Conservation (phyloP, 2,113 vertebrate genomes). For the Lichenostomus cassidix region DNA sequence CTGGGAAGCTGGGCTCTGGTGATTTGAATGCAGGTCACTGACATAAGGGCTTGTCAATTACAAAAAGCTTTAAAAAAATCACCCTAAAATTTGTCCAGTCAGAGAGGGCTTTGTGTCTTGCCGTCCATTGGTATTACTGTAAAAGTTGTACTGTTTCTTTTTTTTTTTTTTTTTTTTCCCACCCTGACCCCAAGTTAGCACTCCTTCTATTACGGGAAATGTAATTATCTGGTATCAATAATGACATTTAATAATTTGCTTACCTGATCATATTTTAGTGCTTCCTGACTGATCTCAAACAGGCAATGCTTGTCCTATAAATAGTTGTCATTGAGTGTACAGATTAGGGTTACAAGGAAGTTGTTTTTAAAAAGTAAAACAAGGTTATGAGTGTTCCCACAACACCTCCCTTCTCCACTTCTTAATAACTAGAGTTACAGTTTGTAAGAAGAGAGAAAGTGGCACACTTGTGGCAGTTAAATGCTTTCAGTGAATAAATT, state of each 20-base stretch:
- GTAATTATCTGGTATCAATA: not conserved
- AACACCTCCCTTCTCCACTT: not conserved
- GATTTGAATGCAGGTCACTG: not conserved
- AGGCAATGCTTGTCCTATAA: not conserved
- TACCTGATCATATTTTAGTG: not conserved
- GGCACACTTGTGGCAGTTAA: not conserved
- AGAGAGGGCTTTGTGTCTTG: not conserved
- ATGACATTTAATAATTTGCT: not conserved
- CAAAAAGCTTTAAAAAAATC: not conserved
- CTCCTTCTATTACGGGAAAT: not conserved
- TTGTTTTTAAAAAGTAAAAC: not conserved
- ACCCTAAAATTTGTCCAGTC: not conserved
- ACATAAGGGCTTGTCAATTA: not conserved
- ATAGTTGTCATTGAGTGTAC: not conserved
- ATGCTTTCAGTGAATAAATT: not conserved
- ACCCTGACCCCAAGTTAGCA: not conserved
- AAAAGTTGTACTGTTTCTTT: not conserved
- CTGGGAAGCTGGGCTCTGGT: not conserved
- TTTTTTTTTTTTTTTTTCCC: rapidly evolving
- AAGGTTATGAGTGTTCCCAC: not conserved
- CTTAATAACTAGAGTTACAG: not conserved
- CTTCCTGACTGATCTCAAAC: not conserved
- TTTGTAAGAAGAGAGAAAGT: not conserved
- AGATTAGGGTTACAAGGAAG: not conserved
- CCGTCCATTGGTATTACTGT: not conserved